A percentile compares a stretch with the other conserved stretches of the same genome.
phyloP scores from a whole-genome alignment of 2,113 vertebrate species.

The Platichthys stellatus region DNA sequence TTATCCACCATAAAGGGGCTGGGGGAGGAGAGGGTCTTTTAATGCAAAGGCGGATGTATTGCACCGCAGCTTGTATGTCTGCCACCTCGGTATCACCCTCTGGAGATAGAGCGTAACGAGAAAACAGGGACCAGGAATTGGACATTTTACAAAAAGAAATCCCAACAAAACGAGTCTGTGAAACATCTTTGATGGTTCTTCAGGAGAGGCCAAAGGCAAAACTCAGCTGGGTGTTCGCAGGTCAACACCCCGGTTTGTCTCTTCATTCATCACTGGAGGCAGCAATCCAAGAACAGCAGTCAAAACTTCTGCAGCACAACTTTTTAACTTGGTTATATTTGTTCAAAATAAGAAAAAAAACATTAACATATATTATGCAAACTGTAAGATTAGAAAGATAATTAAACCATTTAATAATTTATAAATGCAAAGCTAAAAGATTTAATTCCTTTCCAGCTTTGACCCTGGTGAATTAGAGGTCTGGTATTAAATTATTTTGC shows the following conservation, averaged over 20 bases:
- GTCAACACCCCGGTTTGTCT: not conserved
- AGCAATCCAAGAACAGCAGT: not conserved
- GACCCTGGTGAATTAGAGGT: constrained; percentile 50
- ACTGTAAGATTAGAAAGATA: not conserved
- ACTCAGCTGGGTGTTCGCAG: not conserved
- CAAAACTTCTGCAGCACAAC: not conserved
- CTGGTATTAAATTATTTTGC: constrained; percentile 50
- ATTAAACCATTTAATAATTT: constrained; percentile 43
- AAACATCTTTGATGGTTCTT: not conserved
- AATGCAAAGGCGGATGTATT: constrained; percentile 12
- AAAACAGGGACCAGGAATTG: not conserved
- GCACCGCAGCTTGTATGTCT: not conserved
- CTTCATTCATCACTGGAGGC: constrained; percentile 1
- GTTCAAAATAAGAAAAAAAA: not conserved
- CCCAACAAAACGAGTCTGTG: constrained; percentile 12
- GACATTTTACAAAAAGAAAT: not conserved
- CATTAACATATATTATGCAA: not conserved
- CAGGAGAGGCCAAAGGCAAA: not conserved
- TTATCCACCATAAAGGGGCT: constrained; percentile 44
- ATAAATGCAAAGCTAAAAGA: constrained; percentile 49
- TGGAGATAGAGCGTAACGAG: not conserved
- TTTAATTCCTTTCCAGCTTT: constrained; percentile 27
- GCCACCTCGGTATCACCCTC: not conserved
- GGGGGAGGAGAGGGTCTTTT: constrained; percentile 20
- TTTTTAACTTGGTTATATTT: not conserved